phyloP scores from a whole-genome alignment of 2,113 vertebrate species.

The Physeter macrocephalus region DNA sequence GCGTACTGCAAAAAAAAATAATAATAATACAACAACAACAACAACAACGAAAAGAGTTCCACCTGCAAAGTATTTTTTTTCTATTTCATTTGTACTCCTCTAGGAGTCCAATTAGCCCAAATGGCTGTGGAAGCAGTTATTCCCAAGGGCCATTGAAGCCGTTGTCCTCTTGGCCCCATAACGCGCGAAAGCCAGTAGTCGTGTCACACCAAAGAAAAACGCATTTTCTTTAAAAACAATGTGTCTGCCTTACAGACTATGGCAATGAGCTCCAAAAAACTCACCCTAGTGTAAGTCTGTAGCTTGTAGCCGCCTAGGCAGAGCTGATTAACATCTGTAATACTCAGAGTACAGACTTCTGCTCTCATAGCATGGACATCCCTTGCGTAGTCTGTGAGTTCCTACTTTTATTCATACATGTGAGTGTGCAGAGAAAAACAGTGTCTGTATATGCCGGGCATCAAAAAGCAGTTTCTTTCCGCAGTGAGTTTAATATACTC shows the following conservation, averaged over 20 bases:
- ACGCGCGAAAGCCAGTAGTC: background rate
- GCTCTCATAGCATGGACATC: fast-evolving
- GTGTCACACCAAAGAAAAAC: background rate
- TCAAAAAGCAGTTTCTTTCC: conserved; percentile 22
- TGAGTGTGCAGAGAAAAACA: background rate
- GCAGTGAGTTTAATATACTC: conserved; percentile 34
- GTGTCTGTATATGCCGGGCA: background rate
- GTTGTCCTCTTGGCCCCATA: background rate
- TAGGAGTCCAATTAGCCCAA: background rate
- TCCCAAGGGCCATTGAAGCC: background rate
- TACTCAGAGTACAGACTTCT: background rate
- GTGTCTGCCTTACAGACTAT: background rate
- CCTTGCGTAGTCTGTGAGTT: fast-evolving
- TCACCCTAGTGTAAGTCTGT: background rate
- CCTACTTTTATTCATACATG: background rate
- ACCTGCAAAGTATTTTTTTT: background rate
- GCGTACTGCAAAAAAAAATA: too few species aligned
- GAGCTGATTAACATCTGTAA: background rate
- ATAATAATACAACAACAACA: too few species aligned
- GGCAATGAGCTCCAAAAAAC: background rate
- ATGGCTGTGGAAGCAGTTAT: background rate
- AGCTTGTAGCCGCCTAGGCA: background rate
- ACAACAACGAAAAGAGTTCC: too few species aligned
- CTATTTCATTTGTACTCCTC: background rate
- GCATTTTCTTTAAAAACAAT: background rate